Percentiles rank a stretch among this genome's conserved stretches.
Conservation (phyloP, 2,797 vertebrate species). For the Malurus splendens region DNA sequence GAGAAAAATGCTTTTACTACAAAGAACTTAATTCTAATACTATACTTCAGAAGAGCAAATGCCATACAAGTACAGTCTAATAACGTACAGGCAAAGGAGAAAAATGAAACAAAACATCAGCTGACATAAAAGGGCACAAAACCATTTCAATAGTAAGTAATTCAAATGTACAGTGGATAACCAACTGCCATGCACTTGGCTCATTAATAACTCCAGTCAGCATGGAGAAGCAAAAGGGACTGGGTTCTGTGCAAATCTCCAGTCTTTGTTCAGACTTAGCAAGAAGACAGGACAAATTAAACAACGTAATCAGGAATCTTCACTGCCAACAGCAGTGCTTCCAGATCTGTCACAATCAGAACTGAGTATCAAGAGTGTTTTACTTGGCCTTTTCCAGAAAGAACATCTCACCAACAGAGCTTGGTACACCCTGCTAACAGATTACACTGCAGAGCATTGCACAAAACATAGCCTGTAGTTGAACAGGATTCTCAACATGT, state of each 20-base stretch:
- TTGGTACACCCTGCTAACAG: neutral
- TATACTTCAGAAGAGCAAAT: neutral
- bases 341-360: neutral
- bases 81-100: neutral
- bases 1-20: conserved; percentile 4
- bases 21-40: neutral
- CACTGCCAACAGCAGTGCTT: neutral
- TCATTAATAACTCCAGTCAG: neutral
- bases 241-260: neutral
- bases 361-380: neutral
- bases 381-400: neutral
- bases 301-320: neutral
- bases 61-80: neutral
- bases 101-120: neutral
- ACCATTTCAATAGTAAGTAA: neutral
- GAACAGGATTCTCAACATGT: neutral
- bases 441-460: neutral
- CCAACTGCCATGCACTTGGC: neutral
- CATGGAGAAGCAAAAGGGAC: neutral
- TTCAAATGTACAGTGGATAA: neutral
- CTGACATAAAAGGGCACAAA: neutral
- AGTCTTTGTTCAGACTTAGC: neutral
- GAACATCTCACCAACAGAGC: neutral
- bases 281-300: neutral
- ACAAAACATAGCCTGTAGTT: neutral